Conservation (phyloP, 2,888 invertebrate species). For the Drosophila prolongata region DNA sequence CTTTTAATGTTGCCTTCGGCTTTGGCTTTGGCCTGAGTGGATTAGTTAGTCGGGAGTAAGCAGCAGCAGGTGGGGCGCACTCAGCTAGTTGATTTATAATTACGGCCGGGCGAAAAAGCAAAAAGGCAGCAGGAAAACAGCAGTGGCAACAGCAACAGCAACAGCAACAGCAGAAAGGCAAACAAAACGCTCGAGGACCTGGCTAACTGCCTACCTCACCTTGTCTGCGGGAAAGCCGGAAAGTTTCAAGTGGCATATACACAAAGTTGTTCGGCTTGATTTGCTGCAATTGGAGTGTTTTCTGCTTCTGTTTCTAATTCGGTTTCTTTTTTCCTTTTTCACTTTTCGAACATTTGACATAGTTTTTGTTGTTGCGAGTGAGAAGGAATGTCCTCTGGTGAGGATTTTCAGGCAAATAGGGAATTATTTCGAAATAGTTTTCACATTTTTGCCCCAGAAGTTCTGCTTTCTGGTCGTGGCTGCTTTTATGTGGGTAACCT, state of each 20-base stretch:
- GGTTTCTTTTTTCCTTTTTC: neutral
- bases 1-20: slow-evolving; percentile 59
- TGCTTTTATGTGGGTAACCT: neutral
- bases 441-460: neutral
- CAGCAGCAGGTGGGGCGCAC: slow-evolving; percentile 43
- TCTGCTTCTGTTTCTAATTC: neutral
- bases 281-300: slow-evolving; percentile 41
- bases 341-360: slow-evolving; percentile 17
- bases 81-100: slow-evolving; percentile 75
- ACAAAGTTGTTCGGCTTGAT: slow-evolving; percentile 44
- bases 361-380: slow-evolving; percentile 15
- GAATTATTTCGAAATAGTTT: slow-evolving; percentile 16
- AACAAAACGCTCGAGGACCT: slow-evolving; percentile 19
- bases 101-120: slow-evolving; percentile 43
- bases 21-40: slow-evolving; percentile 63
- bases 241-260: slow-evolving; percentile 45
- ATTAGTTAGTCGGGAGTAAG: slow-evolving; percentile 61
- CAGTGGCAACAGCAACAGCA: slow-evolving; percentile 10
- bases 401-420: neutral
- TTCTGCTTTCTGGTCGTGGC: neutral
- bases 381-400: slow-evolving; percentile 8
- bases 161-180: slow-evolving; percentile 11
- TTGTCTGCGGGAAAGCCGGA: slow-evolving; percentile 31
- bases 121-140: slow-evolving; percentile 20
- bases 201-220: slow-evolving; percentile 38